Conservation (phyloP, 2,113 vertebrate genomes). For the Pedionomus torquatus region DNA sequence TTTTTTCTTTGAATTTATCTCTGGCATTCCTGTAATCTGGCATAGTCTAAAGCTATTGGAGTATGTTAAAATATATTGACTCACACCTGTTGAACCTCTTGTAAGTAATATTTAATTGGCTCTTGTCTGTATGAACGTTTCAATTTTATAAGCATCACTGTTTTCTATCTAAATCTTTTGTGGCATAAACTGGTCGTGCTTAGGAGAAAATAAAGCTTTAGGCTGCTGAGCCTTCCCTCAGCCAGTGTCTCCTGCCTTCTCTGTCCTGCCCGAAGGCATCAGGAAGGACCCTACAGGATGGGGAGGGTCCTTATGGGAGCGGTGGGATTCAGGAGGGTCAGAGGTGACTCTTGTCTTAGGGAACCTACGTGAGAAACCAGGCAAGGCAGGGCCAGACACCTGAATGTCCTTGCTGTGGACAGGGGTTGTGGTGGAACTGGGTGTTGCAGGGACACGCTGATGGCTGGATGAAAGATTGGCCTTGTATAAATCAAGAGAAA, state of each 20-base stretch:
- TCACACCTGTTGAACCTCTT: not conserved
- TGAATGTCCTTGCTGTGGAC: not conserved
- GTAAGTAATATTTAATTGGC: not conserved
- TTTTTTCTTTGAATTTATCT: not conserved
- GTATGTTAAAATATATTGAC: not conserved
- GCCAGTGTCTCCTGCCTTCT: not conserved
- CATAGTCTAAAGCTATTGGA: not conserved
- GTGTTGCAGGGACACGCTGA: not conserved
- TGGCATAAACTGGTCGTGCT: not conserved
- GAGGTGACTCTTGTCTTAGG: not conserved
- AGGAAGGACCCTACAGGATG: not conserved
- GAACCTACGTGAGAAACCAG: not conserved
- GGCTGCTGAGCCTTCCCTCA: not conserved
- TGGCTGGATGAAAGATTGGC: not conserved
- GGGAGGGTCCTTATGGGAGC: not conserved
- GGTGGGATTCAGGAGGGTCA: not conserved
- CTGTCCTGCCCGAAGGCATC: not conserved
- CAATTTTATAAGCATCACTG: not conserved
- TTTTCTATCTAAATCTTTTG: not conserved
- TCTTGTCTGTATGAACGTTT: not conserved
- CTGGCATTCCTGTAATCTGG: not conserved
- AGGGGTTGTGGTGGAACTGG: not conserved
- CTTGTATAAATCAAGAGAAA: not conserved
- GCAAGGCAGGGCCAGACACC: not conserved
- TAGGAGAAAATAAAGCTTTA: not conserved